phyloP scores from a whole-genome alignment of 2,797 vertebrate genomes.

The Tiaroga cobitis region DNA sequence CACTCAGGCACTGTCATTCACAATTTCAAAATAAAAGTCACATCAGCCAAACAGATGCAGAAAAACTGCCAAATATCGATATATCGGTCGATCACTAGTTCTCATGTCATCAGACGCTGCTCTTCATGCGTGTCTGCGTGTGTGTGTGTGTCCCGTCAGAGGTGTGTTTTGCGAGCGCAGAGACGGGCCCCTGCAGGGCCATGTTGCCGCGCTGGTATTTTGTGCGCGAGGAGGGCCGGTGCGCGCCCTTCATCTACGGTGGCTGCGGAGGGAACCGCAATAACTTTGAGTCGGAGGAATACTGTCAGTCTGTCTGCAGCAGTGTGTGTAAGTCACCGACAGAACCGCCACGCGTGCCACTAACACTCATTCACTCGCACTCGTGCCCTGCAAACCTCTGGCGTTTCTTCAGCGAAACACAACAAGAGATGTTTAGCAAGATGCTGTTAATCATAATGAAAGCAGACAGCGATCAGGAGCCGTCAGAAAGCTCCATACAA shows the following conservation, averaged over 20 bases:
- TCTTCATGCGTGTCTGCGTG: constrained; percentile 17
- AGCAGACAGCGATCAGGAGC: too few species aligned
- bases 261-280: constrained; percentile 98
- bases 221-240: constrained; percentile 90
- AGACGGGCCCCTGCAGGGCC: constrained; percentile 93
- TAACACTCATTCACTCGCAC: not conserved
- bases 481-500: too few species aligned
- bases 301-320: constrained; percentile 98
- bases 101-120: not conserved
- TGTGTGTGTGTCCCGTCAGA: constrained; percentile 83
- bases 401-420: constrained; percentile 47
- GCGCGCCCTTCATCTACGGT: constrained; percentile 96
- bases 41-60: not conserved
- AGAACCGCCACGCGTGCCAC: constrained; percentile 17
- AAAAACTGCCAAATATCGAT: not conserved
- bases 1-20: not conserved
- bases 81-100: not conserved
- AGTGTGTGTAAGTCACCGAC: constrained; percentile 92
- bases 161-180: constrained; percentile 95
- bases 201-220: constrained; percentile 98
- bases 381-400: constrained; percentile 37
- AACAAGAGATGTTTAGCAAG: not conserved
- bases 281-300: constrained; percentile 99
- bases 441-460: too few species aligned
- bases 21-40: not conserved